phyloP scores from a whole-genome alignment of 1,140 invertebrate genomes.

The Alviniconcha marisindica region DNA sequence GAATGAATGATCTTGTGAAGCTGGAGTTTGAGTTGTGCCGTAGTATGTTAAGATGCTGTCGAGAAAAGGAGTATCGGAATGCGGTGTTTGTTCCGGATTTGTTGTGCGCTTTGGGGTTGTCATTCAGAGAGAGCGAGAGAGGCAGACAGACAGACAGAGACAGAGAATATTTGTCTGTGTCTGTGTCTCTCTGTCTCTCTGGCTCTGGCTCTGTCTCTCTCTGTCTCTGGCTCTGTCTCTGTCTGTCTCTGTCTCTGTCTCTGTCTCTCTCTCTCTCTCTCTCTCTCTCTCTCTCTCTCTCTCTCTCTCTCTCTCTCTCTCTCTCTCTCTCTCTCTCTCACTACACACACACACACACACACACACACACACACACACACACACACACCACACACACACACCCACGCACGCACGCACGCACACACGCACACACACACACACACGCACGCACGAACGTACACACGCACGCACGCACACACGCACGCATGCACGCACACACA shows the following conservation, averaged over 20 bases:
- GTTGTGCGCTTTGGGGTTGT: background rate
- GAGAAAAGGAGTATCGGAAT: no score
- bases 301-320: background rate
- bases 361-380: conserved; percentile 1
- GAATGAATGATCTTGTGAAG: background rate
- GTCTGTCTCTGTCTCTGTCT: background rate
- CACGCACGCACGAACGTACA: background rate
- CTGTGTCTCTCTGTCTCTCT: background rate
- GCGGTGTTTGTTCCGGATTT: background rate
- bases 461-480: no score
- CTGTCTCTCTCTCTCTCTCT: background rate
- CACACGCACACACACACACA: conserved; percentile 1
- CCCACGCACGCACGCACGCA: background rate
- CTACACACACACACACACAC: background rate
- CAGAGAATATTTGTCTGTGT: background rate
- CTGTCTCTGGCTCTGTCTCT: background rate
- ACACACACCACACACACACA: background rate
- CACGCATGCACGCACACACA: no score
- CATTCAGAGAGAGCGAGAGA: background rate
- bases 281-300: background rate
- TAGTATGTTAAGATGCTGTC: no score
- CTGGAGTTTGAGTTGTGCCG: background rate
- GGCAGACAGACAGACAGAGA: background rate
- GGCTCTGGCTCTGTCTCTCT: background rate
- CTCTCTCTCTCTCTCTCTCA: conserved; percentile 19